Base-by-base conservation (phyloP, 23 tunicate species). In the Botrylloides violaceus region DNA sequence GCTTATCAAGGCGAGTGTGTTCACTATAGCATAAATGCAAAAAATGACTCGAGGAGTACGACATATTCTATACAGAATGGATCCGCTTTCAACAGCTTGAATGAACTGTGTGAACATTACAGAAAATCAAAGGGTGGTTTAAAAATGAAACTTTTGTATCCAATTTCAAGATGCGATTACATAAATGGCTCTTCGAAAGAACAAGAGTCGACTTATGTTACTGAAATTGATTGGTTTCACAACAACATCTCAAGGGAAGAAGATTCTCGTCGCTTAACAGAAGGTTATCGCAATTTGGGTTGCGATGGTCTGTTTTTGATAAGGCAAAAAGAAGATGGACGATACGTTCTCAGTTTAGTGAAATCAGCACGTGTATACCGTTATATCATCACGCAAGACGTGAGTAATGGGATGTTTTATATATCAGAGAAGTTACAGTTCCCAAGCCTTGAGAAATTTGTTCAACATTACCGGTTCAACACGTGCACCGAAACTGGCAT, bases 41-140 rank as follows among this genome's bases (percentile, higher is more conserved):
- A 49, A 38, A 65, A 59, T 36, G 64, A 37, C n/a, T 7, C 53
- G 15, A 74, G 59, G 0, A 65, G 57, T 34, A 53, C 58, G 3
- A 19, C 38, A 74, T 79, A 74, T 36, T 63, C 81, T 30, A 66
- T 85, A 26, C 58, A 66, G 23, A 65, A 79, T 32, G 94, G 94
- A 20, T 65, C 72, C 2, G 77, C 59, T 15, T 77, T 65, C 34
- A 29, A 36, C 4, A 58, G 63, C 29, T 80, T 80, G 3, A 29
- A 59, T 0, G n/a, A 49, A 47, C 61, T 85, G n/a, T 85, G 94
- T 37, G 72, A 85, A 61, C 83, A 85, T 70, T 85, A 85, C 71
- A 74, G 59, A 50, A 35, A 59, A n/a, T 65, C 66, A 6, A 74
- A 81, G 31, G 79, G 81, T 66, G 94, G 94, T 38, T 60, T 85